Evolutionary conservation across 2,888 invertebrate genomes (phyloP).

Genomic region (Odontothrips loti): DNA sequence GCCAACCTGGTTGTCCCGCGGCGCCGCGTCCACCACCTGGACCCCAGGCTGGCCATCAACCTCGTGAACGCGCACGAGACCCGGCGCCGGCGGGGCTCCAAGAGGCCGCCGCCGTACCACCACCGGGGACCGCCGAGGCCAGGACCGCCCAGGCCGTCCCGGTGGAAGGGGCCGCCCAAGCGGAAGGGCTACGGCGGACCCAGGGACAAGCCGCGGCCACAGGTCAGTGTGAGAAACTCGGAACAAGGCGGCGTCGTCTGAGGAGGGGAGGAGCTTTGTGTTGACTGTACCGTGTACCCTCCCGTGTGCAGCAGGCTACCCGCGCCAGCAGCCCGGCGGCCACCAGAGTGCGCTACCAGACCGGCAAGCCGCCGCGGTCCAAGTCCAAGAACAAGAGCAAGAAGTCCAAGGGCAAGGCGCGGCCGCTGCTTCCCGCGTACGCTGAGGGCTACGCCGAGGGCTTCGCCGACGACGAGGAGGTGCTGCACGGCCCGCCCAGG

Average conservation of each 20-base stretch:
- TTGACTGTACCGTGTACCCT: too few species aligned
- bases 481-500: background rate
- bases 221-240: background rate
- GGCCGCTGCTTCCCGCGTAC: constrained; percentile 8
- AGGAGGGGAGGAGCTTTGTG: too few species aligned
- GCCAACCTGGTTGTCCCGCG: background rate
- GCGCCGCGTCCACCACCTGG: constrained; percentile 3
- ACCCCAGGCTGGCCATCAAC: constrained; percentile 1
- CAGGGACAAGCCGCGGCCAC: background rate
- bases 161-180: constrained; percentile 19
- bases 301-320: background rate
- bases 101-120: constrained; percentile 9
- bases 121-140: background rate
- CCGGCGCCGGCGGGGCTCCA: background rate
- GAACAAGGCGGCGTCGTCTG: too few species aligned
- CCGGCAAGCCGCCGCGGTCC: background rate
- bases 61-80: constrained; percentile 4
- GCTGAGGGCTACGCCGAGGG: constrained; percentile 16
- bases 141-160: background rate
- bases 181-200: constrained; percentile 5
- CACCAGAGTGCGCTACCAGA: background rate
- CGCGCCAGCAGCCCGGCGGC: constrained; percentile 11
- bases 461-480: constrained; percentile 10
- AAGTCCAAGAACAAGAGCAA: background rate
- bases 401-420: constrained; percentile 10